Conservation (phyloP, 2,113 vertebrate genomes). For the Addax nasomaculatus region DNA sequence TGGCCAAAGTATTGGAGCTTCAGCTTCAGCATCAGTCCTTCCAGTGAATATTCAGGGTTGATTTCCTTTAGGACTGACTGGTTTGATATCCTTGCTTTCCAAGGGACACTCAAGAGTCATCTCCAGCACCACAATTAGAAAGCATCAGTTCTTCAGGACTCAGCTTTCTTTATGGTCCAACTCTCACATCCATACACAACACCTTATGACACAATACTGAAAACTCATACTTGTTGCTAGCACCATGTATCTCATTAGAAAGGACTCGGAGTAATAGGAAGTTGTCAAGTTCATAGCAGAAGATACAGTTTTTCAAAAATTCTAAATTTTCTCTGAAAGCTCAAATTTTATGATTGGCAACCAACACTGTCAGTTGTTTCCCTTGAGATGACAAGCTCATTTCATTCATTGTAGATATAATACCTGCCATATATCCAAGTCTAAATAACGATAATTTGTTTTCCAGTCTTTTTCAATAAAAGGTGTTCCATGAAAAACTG, state of each 20-base stretch:
- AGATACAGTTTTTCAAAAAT: background rate
- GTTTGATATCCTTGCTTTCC: background rate
- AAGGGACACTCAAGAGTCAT: background rate
- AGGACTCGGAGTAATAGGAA: background rate
- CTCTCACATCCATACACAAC: background rate
- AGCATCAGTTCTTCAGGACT: background rate
- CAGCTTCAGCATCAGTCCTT: background rate
- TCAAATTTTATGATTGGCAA: conserved; percentile 1
- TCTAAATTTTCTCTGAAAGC: conserved; percentile 12
- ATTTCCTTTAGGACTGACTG: background rate
- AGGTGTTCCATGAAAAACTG: background rate
- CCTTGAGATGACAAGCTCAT: background rate
- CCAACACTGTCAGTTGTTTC: background rate
- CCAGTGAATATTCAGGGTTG: background rate
- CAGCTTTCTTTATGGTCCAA: background rate
- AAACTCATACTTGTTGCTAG: background rate
- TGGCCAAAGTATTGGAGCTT: background rate
- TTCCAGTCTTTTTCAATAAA: background rate
- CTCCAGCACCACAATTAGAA: background rate
- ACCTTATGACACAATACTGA: background rate
- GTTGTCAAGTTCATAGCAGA: background rate
- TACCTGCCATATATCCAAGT: background rate
- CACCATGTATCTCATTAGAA: background rate
- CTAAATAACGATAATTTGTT: background rate
- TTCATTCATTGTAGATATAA: background rate